Conservation (phyloP, 2,888 invertebrate genomes). For the Mythimna ferrago region DNA sequence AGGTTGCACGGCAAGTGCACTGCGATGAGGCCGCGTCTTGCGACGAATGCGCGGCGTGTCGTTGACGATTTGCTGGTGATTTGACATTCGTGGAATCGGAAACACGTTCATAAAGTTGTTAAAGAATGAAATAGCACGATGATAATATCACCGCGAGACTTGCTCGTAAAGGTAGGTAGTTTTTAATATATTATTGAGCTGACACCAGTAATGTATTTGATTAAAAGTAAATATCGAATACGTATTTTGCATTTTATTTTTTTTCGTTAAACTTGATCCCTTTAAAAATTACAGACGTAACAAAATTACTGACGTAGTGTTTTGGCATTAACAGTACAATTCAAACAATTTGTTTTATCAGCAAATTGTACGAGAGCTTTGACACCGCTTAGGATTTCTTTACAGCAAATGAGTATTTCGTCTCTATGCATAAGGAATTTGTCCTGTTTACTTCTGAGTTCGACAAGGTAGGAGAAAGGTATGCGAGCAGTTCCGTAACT, state of each 20-base stretch:
- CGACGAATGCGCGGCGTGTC: background rate
- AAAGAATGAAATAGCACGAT: background rate
- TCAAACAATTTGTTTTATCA: constrained; percentile 78
- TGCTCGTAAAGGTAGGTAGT: background rate
- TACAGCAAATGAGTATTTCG: constrained; percentile 81
- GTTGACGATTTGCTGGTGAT: no score
- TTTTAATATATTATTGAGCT: constrained; percentile 4
- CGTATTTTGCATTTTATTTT: constrained; percentile 32
- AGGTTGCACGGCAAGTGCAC: background rate
- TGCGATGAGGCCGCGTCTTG: background rate
- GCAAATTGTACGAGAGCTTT: constrained; percentile 80
- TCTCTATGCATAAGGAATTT: constrained; percentile 80
- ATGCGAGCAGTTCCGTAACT: constrained; percentile 85
- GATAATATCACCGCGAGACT: background rate
- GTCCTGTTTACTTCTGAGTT: constrained; percentile 81
- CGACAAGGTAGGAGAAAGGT: constrained; percentile 85
- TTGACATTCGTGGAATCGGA: no score
- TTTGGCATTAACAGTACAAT: constrained; percentile 71
- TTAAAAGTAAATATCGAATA: constrained; percentile 30
- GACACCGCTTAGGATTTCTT: constrained; percentile 78
- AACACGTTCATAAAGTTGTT: background rate
- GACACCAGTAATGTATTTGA: constrained; percentile 25
- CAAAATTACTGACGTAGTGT: constrained; percentile 55
- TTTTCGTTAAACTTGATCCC: background rate
- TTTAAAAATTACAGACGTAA: constrained; percentile 6